Conservation (phyloP, 2,797 vertebrate genomes). For the Lophius americanus region DNA sequence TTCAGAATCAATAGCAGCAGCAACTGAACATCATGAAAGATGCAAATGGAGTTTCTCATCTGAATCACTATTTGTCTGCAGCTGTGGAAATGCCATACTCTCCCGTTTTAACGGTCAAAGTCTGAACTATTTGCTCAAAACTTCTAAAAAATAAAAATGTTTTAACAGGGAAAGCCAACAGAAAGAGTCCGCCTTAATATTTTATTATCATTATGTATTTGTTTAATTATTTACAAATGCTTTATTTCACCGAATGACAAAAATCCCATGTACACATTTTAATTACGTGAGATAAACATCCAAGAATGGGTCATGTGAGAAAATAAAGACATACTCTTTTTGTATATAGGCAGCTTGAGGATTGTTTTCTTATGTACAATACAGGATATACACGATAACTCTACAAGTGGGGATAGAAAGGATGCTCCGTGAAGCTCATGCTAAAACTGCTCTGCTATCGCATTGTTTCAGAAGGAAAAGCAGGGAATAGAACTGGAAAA, state of each 20-base stretch:
- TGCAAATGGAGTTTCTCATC: neutral
- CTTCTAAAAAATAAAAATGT: too few species aligned
- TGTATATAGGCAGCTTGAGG: neutral
- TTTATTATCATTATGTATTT: too few species aligned
- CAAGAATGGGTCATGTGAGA: neutral
- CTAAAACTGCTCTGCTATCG: neutral
- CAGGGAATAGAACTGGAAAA: neutral
- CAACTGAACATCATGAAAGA: neutral
- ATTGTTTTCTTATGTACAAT: neutral
- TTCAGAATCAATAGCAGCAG: neutral
- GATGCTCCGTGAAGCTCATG: neutral
- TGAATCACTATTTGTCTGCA: neutral
- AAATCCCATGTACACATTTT: neutral
- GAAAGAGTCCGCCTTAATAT: too few species aligned
- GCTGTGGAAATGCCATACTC: neutral
- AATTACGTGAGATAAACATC: neutral
- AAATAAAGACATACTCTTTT: slow-evolving; percentile 6
- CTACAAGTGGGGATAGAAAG: neutral
- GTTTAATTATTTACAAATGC: neutral
- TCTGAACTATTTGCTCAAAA: too few species aligned
- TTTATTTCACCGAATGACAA: neutral
- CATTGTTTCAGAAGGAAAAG: neutral
- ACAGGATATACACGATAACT: neutral
- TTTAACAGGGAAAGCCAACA: too few species aligned
- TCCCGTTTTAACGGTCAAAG: too few species aligned